Evolutionary conservation across 2,797 vertebrate genomes (phyloP).

Genomic region (Percopsis omiscomaycus): DNA sequence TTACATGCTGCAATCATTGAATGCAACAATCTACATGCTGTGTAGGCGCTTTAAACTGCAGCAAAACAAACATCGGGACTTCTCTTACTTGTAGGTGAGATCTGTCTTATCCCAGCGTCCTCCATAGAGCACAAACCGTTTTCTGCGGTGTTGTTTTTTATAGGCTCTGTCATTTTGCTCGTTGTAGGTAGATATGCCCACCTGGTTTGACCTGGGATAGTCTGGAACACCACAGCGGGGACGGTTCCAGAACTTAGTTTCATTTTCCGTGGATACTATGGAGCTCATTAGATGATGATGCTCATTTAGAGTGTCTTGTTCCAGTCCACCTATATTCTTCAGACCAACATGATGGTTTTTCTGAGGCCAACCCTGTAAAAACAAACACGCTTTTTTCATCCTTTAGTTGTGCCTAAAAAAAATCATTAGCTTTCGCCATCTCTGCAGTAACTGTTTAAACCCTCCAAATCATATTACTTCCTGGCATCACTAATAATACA

Average conservation of each 20-base stretch:
- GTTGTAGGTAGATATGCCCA: constrained; percentile 25
- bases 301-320: no score
- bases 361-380: no score
- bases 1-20: no score
- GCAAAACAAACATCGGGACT: not conserved
- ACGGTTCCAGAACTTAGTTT: constrained; percentile 52
- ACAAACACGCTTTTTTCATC: no score
- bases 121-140: constrained; percentile 84
- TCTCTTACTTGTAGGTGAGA: constrained; percentile 88
- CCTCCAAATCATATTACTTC: no score
- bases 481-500: no score
- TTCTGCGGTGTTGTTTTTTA: constrained; percentile 65
- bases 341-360: constrained; percentile 18
- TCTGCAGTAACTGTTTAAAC: no score
- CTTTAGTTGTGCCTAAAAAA: no score
- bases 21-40: not conserved
- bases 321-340: constrained; percentile 30
- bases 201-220: constrained; percentile 44
- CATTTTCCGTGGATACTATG: no score
- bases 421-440: no score
- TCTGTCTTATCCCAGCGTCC: constrained; percentile 85
- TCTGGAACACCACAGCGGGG: constrained; percentile 87
- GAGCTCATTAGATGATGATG: no score
- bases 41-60: not conserved
- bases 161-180: no score